phyloP scores from a whole-genome alignment of 2,113 vertebrate species.

The Galbula dea region DNA sequence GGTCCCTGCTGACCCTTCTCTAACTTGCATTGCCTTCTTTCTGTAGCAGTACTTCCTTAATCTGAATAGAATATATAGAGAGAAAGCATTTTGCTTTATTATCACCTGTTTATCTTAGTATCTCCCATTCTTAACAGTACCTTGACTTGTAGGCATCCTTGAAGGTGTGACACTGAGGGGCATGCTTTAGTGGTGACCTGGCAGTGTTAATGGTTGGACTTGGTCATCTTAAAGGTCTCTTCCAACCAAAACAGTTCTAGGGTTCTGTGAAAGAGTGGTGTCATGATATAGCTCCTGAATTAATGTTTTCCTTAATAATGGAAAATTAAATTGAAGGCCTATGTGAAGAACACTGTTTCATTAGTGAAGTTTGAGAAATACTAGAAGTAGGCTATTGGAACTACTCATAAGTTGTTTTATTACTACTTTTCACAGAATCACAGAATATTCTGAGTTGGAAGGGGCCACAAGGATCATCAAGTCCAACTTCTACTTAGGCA shows the following conservation, averaged over 20 bases:
- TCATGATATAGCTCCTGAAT: not conserved
- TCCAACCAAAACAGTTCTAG: no score
- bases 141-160: no score
- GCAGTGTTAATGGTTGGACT: no score
- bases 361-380: not conserved
- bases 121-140: not conserved
- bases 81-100: not conserved
- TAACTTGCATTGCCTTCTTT: not conserved
- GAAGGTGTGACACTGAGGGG: no score
- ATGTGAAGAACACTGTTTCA: not conserved
- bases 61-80: not conserved
- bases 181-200: no score
- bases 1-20: not conserved
- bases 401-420: not conserved
- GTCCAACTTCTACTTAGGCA: no score
- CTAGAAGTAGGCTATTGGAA: not conserved
- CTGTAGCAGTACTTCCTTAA: not conserved
- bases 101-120: not conserved
- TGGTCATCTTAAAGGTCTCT: no score
- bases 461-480: no score
- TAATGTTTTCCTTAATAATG: not conserved
- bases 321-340: not conserved
- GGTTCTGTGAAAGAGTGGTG: not conserved
- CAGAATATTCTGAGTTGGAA: no score
- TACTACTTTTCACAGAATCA: no score